Evolutionary conservation across 2,113 vertebrate species (phyloP), one percentile per base, ranked within the genome.

Genomic region (Pavo muticus): DNA sequence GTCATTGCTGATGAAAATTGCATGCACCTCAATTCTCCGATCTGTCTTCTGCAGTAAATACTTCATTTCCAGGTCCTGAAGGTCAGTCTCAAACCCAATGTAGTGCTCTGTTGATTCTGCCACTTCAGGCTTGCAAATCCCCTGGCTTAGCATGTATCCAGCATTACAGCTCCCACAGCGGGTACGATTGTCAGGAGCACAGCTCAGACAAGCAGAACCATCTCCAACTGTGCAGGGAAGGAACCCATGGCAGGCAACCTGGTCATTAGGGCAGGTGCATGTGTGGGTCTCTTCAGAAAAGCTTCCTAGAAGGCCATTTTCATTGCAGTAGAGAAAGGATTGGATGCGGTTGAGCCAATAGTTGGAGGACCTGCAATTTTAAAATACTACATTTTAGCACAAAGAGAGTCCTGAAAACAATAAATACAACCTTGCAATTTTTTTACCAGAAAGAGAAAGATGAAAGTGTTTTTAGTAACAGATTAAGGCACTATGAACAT

Each of bases 1-100:
- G 95, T 99, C 99, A 1, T 99, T 99, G 97, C 99, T 99, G 97
- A 99, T 99, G 94, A 99, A 99, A 60, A 99, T 99, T 54, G 99
- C 99, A 1, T 99, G 99, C 19, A 99, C 99, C 96, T 99, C 99
- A 7, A 99, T 98, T 47, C 99, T 96, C 9, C 99, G 94, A 96
- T 99, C 99, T 0, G 98, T 98, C 95, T 99, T 99, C 97, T 99
- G 99, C 87, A 99, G 70, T 40, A 99, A 94, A 84, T 99, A 99
- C 35, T 97, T 98, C 96, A 99, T 98, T 93, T 99, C 99, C 82
- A 99, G 97, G 96, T 99, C 99, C 93, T 99, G 99, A 61, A 99
- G 98, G 97, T 99, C 99, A 0, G 98, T 99, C 97, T 99, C 99
- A 1, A 99, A 99, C 64, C 99, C 99, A 11, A 99, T 98, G 95